These are phyloP conservation scores for Hippocampus kuda DNA, from an alignment of 2,797 vertebrate species.

Conservation along the genomic window DNA sequence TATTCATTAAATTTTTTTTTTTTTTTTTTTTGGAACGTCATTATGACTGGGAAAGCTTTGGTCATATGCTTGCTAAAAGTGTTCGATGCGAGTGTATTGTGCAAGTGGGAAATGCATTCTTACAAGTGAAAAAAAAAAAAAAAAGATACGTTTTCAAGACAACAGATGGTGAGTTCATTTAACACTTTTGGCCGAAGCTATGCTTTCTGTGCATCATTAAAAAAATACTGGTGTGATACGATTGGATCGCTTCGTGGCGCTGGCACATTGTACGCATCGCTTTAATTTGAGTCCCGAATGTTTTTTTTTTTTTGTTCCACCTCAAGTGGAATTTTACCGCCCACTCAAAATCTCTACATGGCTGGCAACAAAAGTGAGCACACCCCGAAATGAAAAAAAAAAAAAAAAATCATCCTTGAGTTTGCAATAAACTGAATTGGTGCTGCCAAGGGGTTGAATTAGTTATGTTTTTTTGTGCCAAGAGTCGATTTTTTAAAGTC, in stretches of 20 bases:
- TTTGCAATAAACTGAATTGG: too few species aligned
- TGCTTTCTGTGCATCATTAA: not conserved
- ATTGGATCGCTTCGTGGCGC: not conserved
- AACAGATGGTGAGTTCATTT: slow-evolving; percentile 1
- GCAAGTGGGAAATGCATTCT: not conserved
- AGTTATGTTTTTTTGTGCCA: too few species aligned
- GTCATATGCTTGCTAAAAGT: not conserved
- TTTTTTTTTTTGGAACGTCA: not conserved
- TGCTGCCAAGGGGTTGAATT: too few species aligned
- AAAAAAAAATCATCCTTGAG: too few species aligned
- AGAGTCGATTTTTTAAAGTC: too few species aligned
- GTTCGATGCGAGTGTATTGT: not conserved
- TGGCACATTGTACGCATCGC: not conserved
- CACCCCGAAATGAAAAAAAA: too few species aligned
- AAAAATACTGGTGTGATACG: not conserved
- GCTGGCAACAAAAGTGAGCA: too few species aligned
- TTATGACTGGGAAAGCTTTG: not conserved
- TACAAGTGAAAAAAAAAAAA: not conserved
- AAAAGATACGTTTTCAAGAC: not conserved
- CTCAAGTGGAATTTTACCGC: too few species aligned
- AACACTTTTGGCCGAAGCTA: not conserved
- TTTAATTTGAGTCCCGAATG: not conserved
- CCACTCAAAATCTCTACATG: too few species aligned
- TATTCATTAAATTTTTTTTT: not conserved
- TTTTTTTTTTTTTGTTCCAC: too few species aligned